Evolutionary conservation across 2,797 vertebrate genomes (phyloP).

Genomic region (Pelochelys cantorii): DNA sequence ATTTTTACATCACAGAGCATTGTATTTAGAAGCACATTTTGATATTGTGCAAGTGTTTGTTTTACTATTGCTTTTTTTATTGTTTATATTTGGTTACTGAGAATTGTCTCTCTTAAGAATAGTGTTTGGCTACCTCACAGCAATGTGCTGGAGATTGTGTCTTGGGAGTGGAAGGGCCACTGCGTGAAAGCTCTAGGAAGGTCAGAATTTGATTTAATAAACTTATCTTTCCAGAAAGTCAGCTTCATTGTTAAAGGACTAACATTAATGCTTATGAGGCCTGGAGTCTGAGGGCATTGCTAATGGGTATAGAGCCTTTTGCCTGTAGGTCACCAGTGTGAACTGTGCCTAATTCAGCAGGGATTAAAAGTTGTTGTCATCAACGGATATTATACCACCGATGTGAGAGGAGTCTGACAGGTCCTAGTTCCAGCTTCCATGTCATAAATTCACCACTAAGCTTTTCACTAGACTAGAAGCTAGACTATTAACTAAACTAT

Average conservation of each 20-base stretch:
- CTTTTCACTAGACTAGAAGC: background rate
- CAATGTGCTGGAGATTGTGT: background rate
- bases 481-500: background rate
- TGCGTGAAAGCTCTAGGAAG: background rate
- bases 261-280: background rate
- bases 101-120: slow-evolving; percentile 39
- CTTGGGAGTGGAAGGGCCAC: background rate
- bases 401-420: background rate
- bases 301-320: background rate
- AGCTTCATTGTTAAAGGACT: background rate
- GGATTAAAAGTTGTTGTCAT: background rate
- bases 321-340: background rate
- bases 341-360: background rate
- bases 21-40: background rate
- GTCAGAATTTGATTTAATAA: slow-evolving; percentile 7
- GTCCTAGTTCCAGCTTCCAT: background rate
- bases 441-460: background rate
- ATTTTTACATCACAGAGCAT: background rate
- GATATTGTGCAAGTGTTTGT: background rate
- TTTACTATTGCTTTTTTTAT: background rate
- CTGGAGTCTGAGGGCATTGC: background rate
- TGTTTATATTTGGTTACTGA: background rate
- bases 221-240: background rate
- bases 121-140: background rate
- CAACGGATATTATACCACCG: background rate